Evolutionary conservation across 2,797 vertebrate species (phyloP).

Genomic region (Paramormyrops hopkinsi): DNA sequence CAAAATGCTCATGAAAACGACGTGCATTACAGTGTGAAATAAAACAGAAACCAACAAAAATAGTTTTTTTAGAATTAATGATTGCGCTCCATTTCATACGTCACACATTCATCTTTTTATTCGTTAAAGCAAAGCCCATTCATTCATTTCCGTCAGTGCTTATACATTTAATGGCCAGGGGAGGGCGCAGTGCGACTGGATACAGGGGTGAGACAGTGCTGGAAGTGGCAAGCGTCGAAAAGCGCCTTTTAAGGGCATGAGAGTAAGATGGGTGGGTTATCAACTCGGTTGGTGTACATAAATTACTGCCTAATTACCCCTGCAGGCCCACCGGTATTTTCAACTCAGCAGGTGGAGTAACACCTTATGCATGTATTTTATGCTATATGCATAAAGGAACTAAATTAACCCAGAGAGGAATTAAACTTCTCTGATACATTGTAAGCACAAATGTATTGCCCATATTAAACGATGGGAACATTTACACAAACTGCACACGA

Average conservation of each 20-base stretch:
- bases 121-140: neutral
- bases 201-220: conserved; percentile 18
- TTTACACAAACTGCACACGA: neutral
- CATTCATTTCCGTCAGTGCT: neutral
- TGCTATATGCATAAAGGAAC: neutral
- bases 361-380: neutral
- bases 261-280: conserved; percentile 57
- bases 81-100: neutral
- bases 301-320: neutral
- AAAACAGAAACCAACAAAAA: neutral
- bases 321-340: neutral
- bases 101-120: neutral
- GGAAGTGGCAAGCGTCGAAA: conserved; percentile 44
- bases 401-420: neutral
- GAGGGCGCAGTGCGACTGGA: conserved; percentile 38
- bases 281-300: conserved; percentile 22
- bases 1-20: neutral
- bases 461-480: neutral
- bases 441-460: neutral
- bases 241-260: conserved; percentile 70
- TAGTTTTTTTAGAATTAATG: neutral
- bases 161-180: conserved; percentile 33
- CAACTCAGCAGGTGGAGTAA: neutral
- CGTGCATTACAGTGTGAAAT: neutral
- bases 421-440: neutral